Conservation (phyloP, 1,140 invertebrate genomes). For the Chrysopa pallens region DNA sequence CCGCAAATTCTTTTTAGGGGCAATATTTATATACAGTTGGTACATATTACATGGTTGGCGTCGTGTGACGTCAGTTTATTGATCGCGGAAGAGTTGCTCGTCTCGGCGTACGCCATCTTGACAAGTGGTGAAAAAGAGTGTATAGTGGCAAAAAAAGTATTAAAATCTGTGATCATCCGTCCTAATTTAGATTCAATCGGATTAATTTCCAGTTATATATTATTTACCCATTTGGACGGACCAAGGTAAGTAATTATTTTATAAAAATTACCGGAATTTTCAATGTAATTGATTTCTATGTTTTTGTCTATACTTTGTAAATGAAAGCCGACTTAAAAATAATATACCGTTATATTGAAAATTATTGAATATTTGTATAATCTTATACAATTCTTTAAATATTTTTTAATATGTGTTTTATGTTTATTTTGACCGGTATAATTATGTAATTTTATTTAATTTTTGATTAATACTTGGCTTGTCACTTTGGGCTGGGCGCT, state of each 20-base stretch:
- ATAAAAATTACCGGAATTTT: conserved; percentile 7
- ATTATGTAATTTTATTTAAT: too few relatives aligned
- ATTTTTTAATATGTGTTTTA: too few relatives aligned
- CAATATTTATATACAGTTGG: background rate
- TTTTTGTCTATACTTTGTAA: conserved; percentile 8
- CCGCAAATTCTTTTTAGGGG: background rate
- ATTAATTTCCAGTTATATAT: conserved; percentile 37
- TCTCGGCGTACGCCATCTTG: conserved; percentile 25
- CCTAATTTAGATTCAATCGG: conserved; percentile 27
- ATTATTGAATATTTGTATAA: too few relatives aligned
- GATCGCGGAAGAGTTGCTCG: conserved; percentile 25
- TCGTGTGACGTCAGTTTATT: conserved; percentile 40
- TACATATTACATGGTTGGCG: background rate
- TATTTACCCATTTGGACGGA: conserved; percentile 48
- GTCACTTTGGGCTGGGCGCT: too few relatives aligned
- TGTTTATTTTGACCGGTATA: too few relatives aligned
- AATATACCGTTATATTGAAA: background rate
- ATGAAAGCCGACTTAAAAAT: background rate
- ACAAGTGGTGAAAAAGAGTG: conserved; percentile 18
- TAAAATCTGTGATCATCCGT: conserved; percentile 35
- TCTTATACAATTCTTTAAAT: too few relatives aligned
- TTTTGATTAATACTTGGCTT: too few relatives aligned
- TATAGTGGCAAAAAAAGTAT: conserved; percentile 17
- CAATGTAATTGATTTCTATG: conserved; percentile 7
- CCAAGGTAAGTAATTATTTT: conserved; percentile 34